Conservation (phyloP, 2,888 invertebrate genomes). For the Scaptomyza tumidula region DNA sequence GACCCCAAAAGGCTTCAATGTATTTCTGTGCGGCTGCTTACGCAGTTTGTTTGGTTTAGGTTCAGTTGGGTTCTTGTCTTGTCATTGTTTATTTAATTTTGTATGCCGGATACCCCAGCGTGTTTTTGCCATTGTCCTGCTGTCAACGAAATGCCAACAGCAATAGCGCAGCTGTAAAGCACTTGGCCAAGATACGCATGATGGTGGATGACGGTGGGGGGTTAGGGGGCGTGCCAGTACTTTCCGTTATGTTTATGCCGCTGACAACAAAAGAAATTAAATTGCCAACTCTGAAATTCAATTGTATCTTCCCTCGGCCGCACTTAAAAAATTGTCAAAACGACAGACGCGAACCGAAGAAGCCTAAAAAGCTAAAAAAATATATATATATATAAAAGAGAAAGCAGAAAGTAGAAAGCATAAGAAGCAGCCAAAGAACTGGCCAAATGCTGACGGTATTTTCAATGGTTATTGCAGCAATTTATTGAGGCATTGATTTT, state of each 20-base stretch:
- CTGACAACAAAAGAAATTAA: conserved; percentile 78
- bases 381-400: not conserved
- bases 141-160: conserved; percentile 69
- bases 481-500: conserved; percentile 71
- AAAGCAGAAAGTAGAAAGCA: not conserved
- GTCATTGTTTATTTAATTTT: conserved; percentile 81
- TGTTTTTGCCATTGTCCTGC: conserved; percentile 74
- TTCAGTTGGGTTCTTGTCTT: conserved; percentile 62
- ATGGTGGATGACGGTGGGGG: conserved; percentile 7
- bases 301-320: conserved; percentile 61
- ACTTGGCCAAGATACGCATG: conserved; percentile 36
- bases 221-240: conserved; percentile 27
- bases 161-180: conserved; percentile 55
- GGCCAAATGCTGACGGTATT: conserved; percentile 47
- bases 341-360: conserved; percentile 7
- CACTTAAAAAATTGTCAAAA: conserved; percentile 59
- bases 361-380: conserved; percentile 4
- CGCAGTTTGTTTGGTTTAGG: conserved; percentile 36
- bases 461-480: conserved; percentile 65
- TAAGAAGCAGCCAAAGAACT: conserved; percentile 11
- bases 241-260: conserved; percentile 69
- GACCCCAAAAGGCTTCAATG: conserved; percentile 39
- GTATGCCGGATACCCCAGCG: conserved; percentile 75
- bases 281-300: conserved; percentile 78
- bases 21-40: conserved; percentile 30